Evolutionary conservation across 2,888 invertebrate genomes (phyloP).

Genomic region (Melikaiella ostensackeni): DNA sequence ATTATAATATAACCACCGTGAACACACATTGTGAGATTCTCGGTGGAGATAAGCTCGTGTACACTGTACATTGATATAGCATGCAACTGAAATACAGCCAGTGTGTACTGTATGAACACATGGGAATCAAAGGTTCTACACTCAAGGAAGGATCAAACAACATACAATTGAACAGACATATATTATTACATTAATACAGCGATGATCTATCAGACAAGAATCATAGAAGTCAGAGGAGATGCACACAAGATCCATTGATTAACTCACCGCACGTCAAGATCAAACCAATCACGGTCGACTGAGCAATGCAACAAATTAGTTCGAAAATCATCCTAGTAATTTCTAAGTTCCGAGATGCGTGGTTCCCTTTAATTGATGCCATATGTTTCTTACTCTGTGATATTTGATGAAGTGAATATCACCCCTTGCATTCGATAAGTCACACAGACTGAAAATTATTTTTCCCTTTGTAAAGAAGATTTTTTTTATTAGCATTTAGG

Average conservation of each 20-base stretch:
- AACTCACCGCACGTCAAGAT: slow-evolving; percentile 23
- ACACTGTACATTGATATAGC: slow-evolving; percentile 18
- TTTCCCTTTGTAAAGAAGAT: no score
- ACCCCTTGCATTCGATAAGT: not conserved
- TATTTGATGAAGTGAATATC: not conserved
- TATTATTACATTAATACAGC: slow-evolving; percentile 25
- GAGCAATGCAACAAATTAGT: not conserved
- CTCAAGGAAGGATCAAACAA: slow-evolving; percentile 35
- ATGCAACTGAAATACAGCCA: slow-evolving; percentile 24
- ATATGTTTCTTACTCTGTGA: not conserved
- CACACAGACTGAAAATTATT: not conserved
- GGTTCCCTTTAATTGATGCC: not conserved
- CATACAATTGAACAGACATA: slow-evolving; percentile 25
- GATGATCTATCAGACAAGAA: slow-evolving; percentile 13
- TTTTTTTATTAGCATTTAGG: no score
- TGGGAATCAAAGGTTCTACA: slow-evolving; percentile 22
- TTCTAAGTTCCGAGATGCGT: slow-evolving; percentile 17
- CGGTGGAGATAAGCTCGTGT: slow-evolving; percentile 11
- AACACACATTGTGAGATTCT: slow-evolving; percentile 26
- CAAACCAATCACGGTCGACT: slow-evolving; percentile 10
- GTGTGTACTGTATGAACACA: slow-evolving; percentile 17
- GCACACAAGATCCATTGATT: slow-evolving; percentile 26
- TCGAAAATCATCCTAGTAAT: slow-evolving; percentile 8
- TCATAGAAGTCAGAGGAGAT: slow-evolving; percentile 11
- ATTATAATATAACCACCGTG: slow-evolving; percentile 27